Evolutionary conservation across 2,113 vertebrate species (phyloP), one percentile per base, ranked within the genome.

Genomic region (Alethe diademata): DNA sequence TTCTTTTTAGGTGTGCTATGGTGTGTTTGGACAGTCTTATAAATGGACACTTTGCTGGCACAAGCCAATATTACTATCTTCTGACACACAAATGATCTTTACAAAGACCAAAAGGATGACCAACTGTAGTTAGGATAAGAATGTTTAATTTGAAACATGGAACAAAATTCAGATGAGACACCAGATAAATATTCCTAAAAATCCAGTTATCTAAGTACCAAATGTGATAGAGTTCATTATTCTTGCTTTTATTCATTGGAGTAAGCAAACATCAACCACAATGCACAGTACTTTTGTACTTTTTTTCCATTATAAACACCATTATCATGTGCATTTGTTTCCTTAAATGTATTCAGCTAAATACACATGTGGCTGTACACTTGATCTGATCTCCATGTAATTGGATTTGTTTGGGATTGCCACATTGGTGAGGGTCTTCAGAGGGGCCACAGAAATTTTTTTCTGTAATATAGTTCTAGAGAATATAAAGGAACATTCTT

Each of bases 371-470:
- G 11, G 20, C 42, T 70, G 47, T 53, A 64, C 14, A 51, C 31
- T 70, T 81, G 50, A 78, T 40, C 54, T 78, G 23, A 73, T 38
- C 8, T 47, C n/a, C n/a, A 42, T 14, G 4, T 38, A 67, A 47
- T 14, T 0, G 0, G 0, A 65, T 43, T 76, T 73, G 3, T 88
- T 61, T 31, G 36, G n/a, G 58, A 69, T 9, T 83, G 43, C 22
- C 85, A 83, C 81, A 64, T 1, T 64, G 73, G 25, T 79, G 9
- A 67, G 9, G 5, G 5, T 35, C 18, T 72, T 16, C 36, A 24
- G 31, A 78, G 19, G 18, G 8, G 8, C 18, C 6, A 12, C 4
- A n/a, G 15, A 62, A 69, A 20, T 76, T 45, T 57, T 25, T 31
- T 70, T 24, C 47, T 12, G 26, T 36, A 53, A 65, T 4, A 14